phyloP scores from a whole-genome alignment of 2,888 invertebrate genomes.

The Perdita meconis region DNA sequence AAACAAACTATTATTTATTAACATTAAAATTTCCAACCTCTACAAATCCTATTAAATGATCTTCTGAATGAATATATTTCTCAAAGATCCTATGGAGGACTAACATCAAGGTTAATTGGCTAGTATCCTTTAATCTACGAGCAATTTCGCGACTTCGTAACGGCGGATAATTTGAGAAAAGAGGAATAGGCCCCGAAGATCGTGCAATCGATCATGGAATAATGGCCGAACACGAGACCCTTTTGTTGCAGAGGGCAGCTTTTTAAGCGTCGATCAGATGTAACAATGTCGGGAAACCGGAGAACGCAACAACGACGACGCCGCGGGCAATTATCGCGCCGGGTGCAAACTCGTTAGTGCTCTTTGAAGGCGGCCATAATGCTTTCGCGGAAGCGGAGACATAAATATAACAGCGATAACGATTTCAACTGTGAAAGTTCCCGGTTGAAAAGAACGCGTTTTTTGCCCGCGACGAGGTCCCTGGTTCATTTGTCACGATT shows the following conservation, averaged over 20 bases:
- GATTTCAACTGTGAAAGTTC: conserved; percentile 48
- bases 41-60: too few species aligned
- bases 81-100: too few species aligned
- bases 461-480: background rate
- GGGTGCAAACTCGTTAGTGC: conserved; percentile 70
- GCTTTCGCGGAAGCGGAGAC: conserved; percentile 65
- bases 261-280: conserved; percentile 31
- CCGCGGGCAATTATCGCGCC: conserved; percentile 65
- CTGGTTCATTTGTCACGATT: too few species aligned
- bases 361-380: conserved; percentile 62
- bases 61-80: too few species aligned
- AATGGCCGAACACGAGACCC: background rate
- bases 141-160: too few species aligned
- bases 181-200: conserved; percentile 5
- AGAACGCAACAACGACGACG: conserved; percentile 30
- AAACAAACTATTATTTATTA: too few species aligned
- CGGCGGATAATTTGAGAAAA: background rate
- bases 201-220: background rate
- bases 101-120: too few species aligned
- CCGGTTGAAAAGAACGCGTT: conserved; percentile 8
- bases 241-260: background rate
- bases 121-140: too few species aligned
- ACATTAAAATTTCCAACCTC: too few species aligned
- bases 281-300: conserved; percentile 32
- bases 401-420: conserved; percentile 58